Evolutionary conservation across 2,888 invertebrate species (phyloP), one percentile per base, ranked within the genome.

Genomic region (Pristionchus arcanus): DNA sequence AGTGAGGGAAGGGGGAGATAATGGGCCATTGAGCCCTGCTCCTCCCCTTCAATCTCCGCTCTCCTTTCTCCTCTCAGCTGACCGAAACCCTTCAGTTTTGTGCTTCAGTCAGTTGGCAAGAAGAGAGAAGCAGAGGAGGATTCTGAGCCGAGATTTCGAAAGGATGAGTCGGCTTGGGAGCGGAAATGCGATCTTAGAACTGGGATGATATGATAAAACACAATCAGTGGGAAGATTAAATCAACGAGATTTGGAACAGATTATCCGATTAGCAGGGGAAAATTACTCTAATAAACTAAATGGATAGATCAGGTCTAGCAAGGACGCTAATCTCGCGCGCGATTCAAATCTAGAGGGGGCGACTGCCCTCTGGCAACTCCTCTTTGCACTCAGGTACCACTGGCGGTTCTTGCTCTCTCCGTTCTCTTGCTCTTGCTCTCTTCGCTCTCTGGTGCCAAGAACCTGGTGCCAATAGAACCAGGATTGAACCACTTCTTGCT

Each of bases 31-130:
- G 42, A 49, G 42, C 42, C n/a, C n/a, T 49, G 42, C 42, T 49
- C 42, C 42, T 49, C 42, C 42, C 77, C 25, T 19, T 77, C 25
- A 25, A 21, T 77, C 77, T 49, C 81, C 81, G 15, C 25, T 77
- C 25, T 5, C 42, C 37, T 15, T n/a, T 53, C 49, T 42, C 16
- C 28, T 28, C 49, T 81, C 81, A 81, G 81, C 81, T 81, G 81
- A 81, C 49, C 81, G 81, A 81, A 81, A 81, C 81, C 81, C 81
- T n/a, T 28, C 81, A 81, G 34, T 74, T 34, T 63, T 63, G 63
- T 63, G n/a, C 63, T 63, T n/a, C 63, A 55, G 21, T 25, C 63
- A n/a, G 42, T 25, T 63, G 63, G n/a, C 25, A 63, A 63, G 63
- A 63, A 63, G 63, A 63, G 63, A 63, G n/a, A n/a, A n/a, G n/a